Conservation (phyloP, 2,888 invertebrate genomes). For the Pollenia amentaria region DNA sequence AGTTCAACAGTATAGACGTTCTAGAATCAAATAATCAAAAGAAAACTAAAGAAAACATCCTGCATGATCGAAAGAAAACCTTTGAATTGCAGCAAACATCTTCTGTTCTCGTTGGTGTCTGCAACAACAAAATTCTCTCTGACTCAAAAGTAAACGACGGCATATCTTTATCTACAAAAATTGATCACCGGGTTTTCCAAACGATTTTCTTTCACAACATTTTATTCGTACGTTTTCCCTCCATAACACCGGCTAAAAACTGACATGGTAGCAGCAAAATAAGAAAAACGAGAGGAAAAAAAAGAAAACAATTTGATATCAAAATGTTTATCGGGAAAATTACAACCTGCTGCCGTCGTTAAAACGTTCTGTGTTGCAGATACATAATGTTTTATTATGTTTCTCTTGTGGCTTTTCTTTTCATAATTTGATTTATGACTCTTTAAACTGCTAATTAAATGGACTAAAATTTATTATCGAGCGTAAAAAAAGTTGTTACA, state of each 20-base stretch:
- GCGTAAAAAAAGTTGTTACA: neutral
- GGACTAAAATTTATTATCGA: neutral
- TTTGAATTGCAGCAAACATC: slow-evolving; percentile 48
- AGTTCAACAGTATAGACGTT: neutral
- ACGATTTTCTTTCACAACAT: neutral
- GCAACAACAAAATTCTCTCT: slow-evolving; percentile 1
- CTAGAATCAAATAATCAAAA: slow-evolving; percentile 5
- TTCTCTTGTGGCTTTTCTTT: slow-evolving; percentile 42
- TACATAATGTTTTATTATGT: neutral
- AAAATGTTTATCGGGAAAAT: slow-evolving; percentile 52
- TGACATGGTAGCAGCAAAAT: slow-evolving; percentile 10
- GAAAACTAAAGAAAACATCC: slow-evolving; percentile 28
- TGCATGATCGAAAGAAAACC: slow-evolving; percentile 31
- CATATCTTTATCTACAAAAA: slow-evolving; percentile 53
- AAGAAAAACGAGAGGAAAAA: neutral
- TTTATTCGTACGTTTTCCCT: slow-evolving; percentile 16
- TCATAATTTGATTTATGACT: slow-evolving; percentile 67
- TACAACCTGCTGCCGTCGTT: slow-evolving; percentile 73
- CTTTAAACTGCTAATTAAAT: slow-evolving; percentile 33
- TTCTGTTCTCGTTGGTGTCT: slow-evolving; percentile 59
- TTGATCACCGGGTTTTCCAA: slow-evolving; percentile 54
- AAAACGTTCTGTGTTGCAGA: slow-evolving; percentile 24
- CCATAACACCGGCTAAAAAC: neutral
- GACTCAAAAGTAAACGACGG: slow-evolving; percentile 38
- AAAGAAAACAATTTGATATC: slow-evolving; percentile 30